These are phyloP conservation scores for Zygaena filipendulae DNA, from an alignment of 2,888 invertebrate species.

Conservation along the genomic window DNA sequence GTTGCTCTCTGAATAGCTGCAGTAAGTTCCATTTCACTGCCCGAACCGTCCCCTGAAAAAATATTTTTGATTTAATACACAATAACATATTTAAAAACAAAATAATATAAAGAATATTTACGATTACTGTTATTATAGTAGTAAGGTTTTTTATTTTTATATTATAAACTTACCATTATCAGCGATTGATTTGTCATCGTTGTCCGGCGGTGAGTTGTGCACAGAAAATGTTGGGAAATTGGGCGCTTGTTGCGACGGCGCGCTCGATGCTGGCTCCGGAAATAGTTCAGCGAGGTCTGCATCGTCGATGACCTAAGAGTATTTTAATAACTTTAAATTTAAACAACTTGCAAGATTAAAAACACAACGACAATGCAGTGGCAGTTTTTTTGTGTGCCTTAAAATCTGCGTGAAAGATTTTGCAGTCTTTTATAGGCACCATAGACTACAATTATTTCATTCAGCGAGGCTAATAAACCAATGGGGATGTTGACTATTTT, in stretches of 20 bases:
- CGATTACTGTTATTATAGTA: conserved; percentile 3
- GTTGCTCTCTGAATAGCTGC: conserved; percentile 81
- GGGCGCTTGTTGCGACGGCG: conserved; percentile 69
- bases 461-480: too few species aligned
- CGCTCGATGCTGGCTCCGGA: conserved; percentile 73
- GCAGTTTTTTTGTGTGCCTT: too few species aligned
- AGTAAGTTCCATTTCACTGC: conserved; percentile 80
- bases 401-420: too few species aligned
- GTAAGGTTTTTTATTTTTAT: too few species aligned
- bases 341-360: background rate
- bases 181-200: conserved; percentile 58
- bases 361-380: too few species aligned
- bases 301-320: conserved; percentile 76
- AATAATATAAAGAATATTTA: too few species aligned
- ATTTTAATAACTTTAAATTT: conserved; percentile 11
- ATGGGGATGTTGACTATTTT: too few species aligned
- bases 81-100: conserved; percentile 2
- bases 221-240: conserved; percentile 67
- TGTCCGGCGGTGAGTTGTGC: conserved; percentile 43
- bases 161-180: conserved; percentile 52
- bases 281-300: conserved; percentile 83
- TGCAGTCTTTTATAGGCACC: too few species aligned
- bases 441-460: too few species aligned
- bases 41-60: conserved; percentile 69
- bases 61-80: conserved; percentile 5